Conservation (phyloP, 1,140 invertebrate species). For the Diorhabda carinulata region DNA sequence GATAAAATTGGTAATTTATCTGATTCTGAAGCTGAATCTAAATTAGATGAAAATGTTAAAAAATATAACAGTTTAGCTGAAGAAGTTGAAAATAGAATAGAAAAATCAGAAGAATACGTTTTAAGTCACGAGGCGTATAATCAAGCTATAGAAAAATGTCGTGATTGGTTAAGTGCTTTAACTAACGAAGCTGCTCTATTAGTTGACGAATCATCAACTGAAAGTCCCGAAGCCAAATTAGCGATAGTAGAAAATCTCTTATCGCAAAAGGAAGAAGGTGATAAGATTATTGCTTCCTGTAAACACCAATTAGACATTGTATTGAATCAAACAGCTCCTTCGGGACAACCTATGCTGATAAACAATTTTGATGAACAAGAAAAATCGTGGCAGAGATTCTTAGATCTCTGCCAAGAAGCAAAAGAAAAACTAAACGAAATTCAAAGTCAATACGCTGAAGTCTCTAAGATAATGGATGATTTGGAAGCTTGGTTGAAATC, state of each 20-base stretch:
- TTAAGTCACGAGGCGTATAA: conserved; percentile 78
- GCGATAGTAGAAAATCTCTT: conserved; percentile 71
- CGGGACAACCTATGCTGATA: conserved; percentile 70
- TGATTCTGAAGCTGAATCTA: conserved; percentile 70
- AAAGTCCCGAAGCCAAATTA: conserved; percentile 71
- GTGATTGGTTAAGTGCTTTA: conserved; percentile 69
- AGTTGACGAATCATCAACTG: conserved; percentile 65
- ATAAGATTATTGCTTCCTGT: conserved; percentile 67
- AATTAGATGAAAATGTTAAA: conserved; percentile 64
- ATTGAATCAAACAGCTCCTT: conserved; percentile 71
- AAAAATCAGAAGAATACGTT: conserved; percentile 66
- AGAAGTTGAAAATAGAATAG: conserved; percentile 65
- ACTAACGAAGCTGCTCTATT: conserved; percentile 63
- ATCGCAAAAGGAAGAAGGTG: conserved; percentile 67
- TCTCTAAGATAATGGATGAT: conserved; percentile 70
- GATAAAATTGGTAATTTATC: conserved; percentile 69
- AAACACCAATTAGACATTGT: conserved; percentile 68
- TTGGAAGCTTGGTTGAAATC: conserved; percentile 80
- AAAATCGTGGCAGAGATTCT: conserved; percentile 72
- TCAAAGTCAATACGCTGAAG: conserved; percentile 73
- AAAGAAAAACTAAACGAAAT: conserved; percentile 66
- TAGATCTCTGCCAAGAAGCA: conserved; percentile 64
- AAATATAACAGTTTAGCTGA: conserved; percentile 66
- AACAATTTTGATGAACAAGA: conserved; percentile 73
- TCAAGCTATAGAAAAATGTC: conserved; percentile 69